Conservation (phyloP, 1,140 invertebrate genomes). For the Chlorops oryzae region DNA sequence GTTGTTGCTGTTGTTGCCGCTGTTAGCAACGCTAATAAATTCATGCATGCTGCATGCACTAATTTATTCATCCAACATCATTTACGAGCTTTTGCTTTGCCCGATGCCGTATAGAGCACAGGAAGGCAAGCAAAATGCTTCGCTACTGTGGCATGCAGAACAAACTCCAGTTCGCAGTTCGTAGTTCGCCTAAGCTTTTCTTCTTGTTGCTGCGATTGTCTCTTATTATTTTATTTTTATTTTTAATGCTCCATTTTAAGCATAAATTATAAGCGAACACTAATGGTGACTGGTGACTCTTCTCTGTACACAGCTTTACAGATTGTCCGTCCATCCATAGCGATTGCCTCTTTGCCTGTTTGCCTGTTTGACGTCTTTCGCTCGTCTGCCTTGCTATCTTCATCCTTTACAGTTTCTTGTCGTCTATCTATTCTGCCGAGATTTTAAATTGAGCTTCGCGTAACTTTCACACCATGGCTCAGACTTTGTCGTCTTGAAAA, state of each 20-base stretch:
- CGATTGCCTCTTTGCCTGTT: background rate
- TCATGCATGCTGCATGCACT: conserved; percentile 12
- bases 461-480: too few relatives aligned
- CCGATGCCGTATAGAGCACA: too few relatives aligned
- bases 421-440: too few relatives aligned
- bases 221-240: conserved; percentile 5
- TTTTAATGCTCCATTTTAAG: background rate
- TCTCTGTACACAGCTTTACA: background rate
- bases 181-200: background rate
- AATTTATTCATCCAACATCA: conserved; percentile 16
- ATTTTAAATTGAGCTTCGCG: too few relatives aligned
- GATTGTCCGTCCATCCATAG: background rate
- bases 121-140: too few relatives aligned
- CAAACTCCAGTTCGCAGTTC: background rate
- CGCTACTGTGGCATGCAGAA: background rate
- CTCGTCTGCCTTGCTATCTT: background rate
- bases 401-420: background rate
- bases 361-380: background rate
- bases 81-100: too few relatives aligned
- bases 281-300: background rate
- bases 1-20: conserved; percentile 1
- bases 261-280: conserved; percentile 11
- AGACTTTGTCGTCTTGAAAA: too few relatives aligned
- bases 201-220: conserved; percentile 2
- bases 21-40: conserved; percentile 10